phyloP scores from a whole-genome alignment of 2,888 invertebrate genomes.

The Sipha maydis region DNA sequence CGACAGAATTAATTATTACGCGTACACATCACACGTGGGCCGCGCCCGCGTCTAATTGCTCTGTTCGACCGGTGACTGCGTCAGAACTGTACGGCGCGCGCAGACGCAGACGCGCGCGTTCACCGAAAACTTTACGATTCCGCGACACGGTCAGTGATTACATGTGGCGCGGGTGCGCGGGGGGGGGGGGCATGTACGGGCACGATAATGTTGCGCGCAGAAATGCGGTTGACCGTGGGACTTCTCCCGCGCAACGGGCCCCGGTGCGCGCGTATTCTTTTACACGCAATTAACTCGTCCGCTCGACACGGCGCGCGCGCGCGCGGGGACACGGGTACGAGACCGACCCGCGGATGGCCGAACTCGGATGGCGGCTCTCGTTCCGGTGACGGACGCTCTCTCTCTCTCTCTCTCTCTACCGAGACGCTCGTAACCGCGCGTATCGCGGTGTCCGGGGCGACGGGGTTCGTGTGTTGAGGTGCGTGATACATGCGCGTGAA shows the following conservation, averaged over 20 bases:
- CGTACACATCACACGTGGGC: not conserved
- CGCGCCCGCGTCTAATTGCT: conserved; percentile 35
- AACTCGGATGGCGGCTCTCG: too few species aligned
- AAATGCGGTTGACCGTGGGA: conserved; percentile 61
- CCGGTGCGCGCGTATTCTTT: not conserved
- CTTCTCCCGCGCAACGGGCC: not conserved
- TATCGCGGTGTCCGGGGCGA: not conserved
- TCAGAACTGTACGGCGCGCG: not conserved
- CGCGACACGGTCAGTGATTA: conserved; percentile 59
- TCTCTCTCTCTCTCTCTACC: too few species aligned
- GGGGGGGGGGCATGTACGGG: not conserved
- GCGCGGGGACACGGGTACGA: too few species aligned
- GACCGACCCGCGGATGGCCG: too few species aligned
- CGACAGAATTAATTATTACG: conserved; percentile 46
- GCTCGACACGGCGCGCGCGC: conserved; percentile 46
- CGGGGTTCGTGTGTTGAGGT: not conserved
- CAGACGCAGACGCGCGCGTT: not conserved
- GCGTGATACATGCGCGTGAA: too few species aligned
- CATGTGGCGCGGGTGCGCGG: not conserved
- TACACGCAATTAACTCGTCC: conserved; percentile 54
- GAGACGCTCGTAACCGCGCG: not conserved
- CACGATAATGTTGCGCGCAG: not conserved
- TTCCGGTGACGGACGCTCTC: too few species aligned
- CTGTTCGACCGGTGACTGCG: conserved; percentile 28
- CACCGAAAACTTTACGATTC: conserved; percentile 56